Evolutionary conservation across 53 echinoderm and acorn worm species (phyloP), one percentile per base, ranked within the genome.

Genomic region (Holothuria scabra): DNA sequence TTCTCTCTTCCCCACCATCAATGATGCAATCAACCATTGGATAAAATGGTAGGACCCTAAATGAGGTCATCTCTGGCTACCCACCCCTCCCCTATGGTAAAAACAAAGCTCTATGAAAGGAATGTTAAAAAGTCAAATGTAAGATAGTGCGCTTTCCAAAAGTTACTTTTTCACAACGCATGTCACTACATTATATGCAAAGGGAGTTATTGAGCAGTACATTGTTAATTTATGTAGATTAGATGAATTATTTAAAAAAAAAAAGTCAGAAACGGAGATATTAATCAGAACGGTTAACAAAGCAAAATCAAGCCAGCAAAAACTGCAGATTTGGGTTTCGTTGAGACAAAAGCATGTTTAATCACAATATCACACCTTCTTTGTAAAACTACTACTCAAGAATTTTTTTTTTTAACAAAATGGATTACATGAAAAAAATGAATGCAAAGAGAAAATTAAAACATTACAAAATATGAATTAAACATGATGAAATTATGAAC

Each of bases 281-380:
- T 69, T 69, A n/a, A n/a, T n/a, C n/a, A 69, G 69, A 69, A 32
- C 35, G 34, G 69, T 69, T 69, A 69, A 33, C 12, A 69, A 69
- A 37, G 69, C 69, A 69, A 44, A n/a, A 69, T 37, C 69, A 69
- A 41, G 69, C 69, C 69, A 69, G 69, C 69, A 69, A 69, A 34
- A 69, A 69, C 69, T 32, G 69, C 69, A 69, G 38, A 69, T 34
- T 69, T 69, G 9, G 67, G 38, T 69, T 69, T 69, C 69, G 37
- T 69, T 69, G 35, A 34, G 69, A 69, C 69, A 69, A 69, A 69
- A 69, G 69, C 69, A 69, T 69, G 69, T 69, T 69, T 69, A 32
- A 32, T 69, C 31, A 69, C 69, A 69, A 69, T 41, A 34, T 69
- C 69, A 69, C 69, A 69, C 69, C 69, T 69, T 10, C n/a, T 33